Base-by-base conservation (phyloP, 2,113 vertebrate species). In the Struthidea cinerea region DNA sequence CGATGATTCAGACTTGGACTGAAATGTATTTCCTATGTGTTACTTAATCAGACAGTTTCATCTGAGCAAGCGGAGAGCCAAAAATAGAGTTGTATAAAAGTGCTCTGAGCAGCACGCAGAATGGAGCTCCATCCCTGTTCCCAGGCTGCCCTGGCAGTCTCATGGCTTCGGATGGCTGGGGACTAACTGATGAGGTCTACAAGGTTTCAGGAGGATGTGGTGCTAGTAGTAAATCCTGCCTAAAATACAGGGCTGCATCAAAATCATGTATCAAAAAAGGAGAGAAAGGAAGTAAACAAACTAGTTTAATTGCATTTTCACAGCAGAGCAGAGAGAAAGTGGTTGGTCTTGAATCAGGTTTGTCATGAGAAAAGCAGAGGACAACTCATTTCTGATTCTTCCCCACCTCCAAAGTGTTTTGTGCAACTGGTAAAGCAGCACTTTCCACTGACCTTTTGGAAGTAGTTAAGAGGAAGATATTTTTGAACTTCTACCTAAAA, bases 21-120 rank as follows among this genome's bases (percentile, higher is more conserved):
- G 1, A 78, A 90, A 80, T 60, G 60, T 84, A 21, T 90, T 96
- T 96, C 85, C 64, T 96, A 83, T 22, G 78, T 73, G 56, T 96
- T 96, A 94, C 75, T 85, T 94, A 93, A 87, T 93, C 78, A 91
- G 83, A 75, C 22, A 87, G 61, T 64, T 96, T 91, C 65, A 82
- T 85, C 74, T 85, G 53, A 76, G 92, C 71, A 87, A 96, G 64
- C 0, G 0, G 88, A 73, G 52, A 94, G 83, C 70, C 83, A 90
- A 90, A 90, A 88, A 63, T 24, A 92, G 85, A 84, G 75, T 9
- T 11, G 52, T 28, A 47, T 53, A 75, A 80, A 80, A 86, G 71
- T 0, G 0, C 42, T n/a, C 21, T 4, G 24, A 88, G 56, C 49
- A 30, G 33, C 42, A 7, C 3, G 6, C 13, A 22, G 68, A 42